Base-by-base conservation (phyloP, 2,888 invertebrate species). In the Isotomurus palustris region DNA sequence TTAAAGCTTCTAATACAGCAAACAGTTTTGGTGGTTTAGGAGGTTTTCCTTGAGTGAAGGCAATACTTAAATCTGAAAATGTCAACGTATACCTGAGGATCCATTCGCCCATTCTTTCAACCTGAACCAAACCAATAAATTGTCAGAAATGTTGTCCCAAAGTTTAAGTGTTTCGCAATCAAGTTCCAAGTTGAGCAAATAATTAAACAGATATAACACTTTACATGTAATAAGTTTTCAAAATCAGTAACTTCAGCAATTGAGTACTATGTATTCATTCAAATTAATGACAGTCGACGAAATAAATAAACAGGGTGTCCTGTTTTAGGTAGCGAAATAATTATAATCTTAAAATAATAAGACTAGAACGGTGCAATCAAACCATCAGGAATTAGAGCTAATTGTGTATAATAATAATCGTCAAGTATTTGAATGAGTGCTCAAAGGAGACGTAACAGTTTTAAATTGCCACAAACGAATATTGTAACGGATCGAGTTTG, bases 11-110 rank as follows among this genome's bases (percentile, higher is more conserved):
- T n/a, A 19, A 53, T 21, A 44, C 56, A 47, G 53, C 56, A 47
- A 65, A 62, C 45, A 65, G 58, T 52, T 62, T 65, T 24, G 62
- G 47, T 47, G 47, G 44, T 27, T n/a, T n/a, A n/a, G n/a, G n/a
- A n/a, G n/a, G n/a, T n/a, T n/a, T 58, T 54, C 35, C 62, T 59
- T 32, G 55, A 60, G 56, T 60, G 55, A 56, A 38, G 38, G 5
- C 19, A 38, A 38, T 8, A 38, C 38, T 8, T 5, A n/a, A 38
- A 38, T 19, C 21, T 43, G 43, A 21, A 43, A 27, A 47, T 28
- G 14, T 47, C 28, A 47, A 47, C 47, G 8, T 21, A 14, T 24
- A 10, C 32, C 32, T 32, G n/a, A 38, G 19, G 14, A 38, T 32
- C 32, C 32, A 32, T 14, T 32, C 32, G 8, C 32, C 32, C 8